Evolutionary conservation across 1,140 invertebrate genomes (phyloP).

Genomic region (Varroa destructor): DNA sequence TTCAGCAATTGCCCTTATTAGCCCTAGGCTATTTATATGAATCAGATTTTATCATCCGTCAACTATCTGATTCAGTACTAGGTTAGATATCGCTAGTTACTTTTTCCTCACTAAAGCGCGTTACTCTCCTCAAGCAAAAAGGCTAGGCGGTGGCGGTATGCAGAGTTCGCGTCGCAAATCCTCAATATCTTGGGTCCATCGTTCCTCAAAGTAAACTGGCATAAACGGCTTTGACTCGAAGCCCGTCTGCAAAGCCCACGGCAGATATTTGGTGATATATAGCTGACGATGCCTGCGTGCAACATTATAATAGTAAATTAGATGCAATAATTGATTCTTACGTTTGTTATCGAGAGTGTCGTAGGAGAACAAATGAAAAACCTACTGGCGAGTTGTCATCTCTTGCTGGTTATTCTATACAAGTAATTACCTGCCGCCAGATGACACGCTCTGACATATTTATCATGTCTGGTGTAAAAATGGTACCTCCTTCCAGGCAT

Average conservation of each 20-base stretch:
- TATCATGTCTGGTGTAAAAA: too few relatives aligned
- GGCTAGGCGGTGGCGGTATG: slow-evolving; percentile 33
- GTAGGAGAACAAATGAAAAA: slow-evolving; percentile 24
- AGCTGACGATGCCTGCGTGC: slow-evolving; percentile 56
- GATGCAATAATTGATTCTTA: background rate
- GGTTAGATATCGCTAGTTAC: too few relatives aligned
- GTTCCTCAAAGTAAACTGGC: slow-evolving; percentile 77
- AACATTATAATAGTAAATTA: slow-evolving; percentile 17
- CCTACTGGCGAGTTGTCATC: background rate
- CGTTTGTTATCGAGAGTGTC: background rate
- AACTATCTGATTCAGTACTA: too few relatives aligned
- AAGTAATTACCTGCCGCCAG: too few relatives aligned
- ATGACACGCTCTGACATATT: too few relatives aligned
- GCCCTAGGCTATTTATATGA: too few relatives aligned
- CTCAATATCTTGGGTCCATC: slow-evolving; percentile 72
- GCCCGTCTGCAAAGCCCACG: slow-evolving; percentile 74
- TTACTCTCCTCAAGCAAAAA: too few relatives aligned
- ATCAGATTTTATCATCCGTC: too few relatives aligned
- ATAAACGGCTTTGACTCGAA: slow-evolving; percentile 58
- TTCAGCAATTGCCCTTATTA: too few relatives aligned
- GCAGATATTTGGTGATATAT: slow-evolving; percentile 63
- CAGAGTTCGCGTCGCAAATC: slow-evolving; percentile 55
- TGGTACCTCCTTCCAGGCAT: too few relatives aligned
- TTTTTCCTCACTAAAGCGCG: too few relatives aligned
- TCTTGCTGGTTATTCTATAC: too few relatives aligned